Conservation (phyloP, 2,113 vertebrate species). For the Malurus elegans region DNA sequence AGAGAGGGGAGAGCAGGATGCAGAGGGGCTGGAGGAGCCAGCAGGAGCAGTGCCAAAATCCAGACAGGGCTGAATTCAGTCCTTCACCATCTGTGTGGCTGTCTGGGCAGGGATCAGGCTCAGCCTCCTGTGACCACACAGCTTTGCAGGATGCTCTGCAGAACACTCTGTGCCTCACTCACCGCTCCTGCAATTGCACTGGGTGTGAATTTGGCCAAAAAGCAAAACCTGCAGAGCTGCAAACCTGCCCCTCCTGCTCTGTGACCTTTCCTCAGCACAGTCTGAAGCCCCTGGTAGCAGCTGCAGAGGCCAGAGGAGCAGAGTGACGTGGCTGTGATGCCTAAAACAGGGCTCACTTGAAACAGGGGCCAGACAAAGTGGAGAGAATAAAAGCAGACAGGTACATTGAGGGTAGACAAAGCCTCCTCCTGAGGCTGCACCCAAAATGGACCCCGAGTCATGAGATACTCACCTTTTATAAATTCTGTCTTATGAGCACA, state of each 20-base stretch:
- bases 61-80: background rate
- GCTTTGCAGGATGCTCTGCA: background rate
- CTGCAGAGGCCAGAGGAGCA: background rate
- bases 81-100: background rate
- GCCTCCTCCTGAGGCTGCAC: too few species aligned
- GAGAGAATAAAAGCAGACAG: too few species aligned
- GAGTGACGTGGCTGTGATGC: background rate
- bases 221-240: background rate
- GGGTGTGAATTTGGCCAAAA: background rate
- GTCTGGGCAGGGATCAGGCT: background rate
- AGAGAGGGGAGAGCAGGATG: background rate
- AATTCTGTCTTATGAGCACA: too few species aligned
- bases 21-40: background rate
- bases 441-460: too few species aligned
- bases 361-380: too few species aligned
- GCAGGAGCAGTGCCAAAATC: background rate
- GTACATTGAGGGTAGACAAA: too few species aligned
- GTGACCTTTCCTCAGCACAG: background rate
- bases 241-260: background rate
- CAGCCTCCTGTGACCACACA: background rate
- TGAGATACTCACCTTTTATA: too few species aligned
- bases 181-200: background rate
- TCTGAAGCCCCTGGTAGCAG: background rate
- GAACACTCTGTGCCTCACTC: background rate
- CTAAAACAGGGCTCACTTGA: too few species aligned